Base-by-base conservation (phyloP, 2,797 vertebrate species). In the Botia kubotai region DNA sequence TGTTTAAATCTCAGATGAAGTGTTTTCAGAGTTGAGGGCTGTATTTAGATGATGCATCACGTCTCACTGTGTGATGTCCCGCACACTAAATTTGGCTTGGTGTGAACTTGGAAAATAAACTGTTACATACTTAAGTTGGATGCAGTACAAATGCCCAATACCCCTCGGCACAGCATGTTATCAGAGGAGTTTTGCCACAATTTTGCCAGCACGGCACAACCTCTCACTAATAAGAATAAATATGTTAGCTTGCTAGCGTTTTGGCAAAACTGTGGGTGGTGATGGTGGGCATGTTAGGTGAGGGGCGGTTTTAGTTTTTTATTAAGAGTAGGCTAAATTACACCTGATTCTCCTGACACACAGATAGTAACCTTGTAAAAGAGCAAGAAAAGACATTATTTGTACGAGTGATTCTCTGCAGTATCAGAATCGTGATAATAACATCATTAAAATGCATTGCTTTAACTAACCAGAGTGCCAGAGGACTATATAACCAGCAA, bases 21-120 rank as follows among this genome's bases (percentile, higher is more conserved):
- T 72, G 57, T 72, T 72, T 77, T 21, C 77, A 36, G 26, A 62
- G 57, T 63, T 53, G 52, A n/a, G 57, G 68, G 77, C 63, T 79
- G 68, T 23, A 79, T 79, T 79, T 79, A 79, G 77, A 79, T 52
- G 77, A 79, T 79, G 68, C 46, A 79, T 79, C 77, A 79, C 77
- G 71, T 79, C 68, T 53, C 14, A 4, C 60, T 12, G 6, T 79
- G 77, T 72, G 68, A 72, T 72, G 68, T 55, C 57, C 57, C 29
- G 29, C 57, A 63, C 68, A 72, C 77, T 63, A 72, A 72, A 79
- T 79, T 79, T 63, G 77, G 68, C 77, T 72, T 53, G 26, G 57
- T 72, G 77, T 53, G 68, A 72, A 53, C 68, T 72, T 79, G 77
- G 77, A 57, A 72, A 72, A 79, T 43, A n/a, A 46, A 48, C n/a